Conservation (phyloP, 2,113 vertebrate genomes). For the Steatornis caripensis region DNA sequence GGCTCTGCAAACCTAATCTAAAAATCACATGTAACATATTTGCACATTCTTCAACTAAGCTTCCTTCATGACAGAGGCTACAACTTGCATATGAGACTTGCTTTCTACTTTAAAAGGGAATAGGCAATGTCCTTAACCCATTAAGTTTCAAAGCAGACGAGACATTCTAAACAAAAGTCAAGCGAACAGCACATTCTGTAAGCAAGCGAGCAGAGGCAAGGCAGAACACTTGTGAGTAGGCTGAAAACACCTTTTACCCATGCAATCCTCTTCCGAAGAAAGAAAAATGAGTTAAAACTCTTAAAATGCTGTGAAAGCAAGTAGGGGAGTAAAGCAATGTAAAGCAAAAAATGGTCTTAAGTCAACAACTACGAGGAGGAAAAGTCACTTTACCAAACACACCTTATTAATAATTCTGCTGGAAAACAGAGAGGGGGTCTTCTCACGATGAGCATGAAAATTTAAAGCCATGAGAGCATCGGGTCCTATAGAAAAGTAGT, state of each 20-base stretch:
- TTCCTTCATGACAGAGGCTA: not conserved
- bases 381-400: conserved; percentile 54
- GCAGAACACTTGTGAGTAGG: not conserved
- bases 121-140: not conserved
- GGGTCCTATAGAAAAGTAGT: conserved; percentile 97
- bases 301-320: not conserved
- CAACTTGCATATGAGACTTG: not conserved
- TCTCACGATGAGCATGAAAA: conserved; percentile 93
- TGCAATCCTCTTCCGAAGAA: not conserved
- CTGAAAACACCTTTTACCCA: not conserved
- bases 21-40: not conserved
- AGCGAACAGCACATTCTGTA: not conserved
- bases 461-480: conserved; percentile 99
- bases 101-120: not conserved
- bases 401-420: conserved; percentile 99
- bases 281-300: not conserved
- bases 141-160: not conserved
- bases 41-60: not conserved
- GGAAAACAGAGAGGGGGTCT: conserved; percentile 94
- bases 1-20: not conserved
- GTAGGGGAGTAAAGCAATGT: not conserved
- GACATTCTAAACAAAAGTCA: not conserved
- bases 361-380: not conserved
- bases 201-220: not conserved
- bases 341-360: not conserved